Conservation (phyloP, 2,113 vertebrate genomes). For the Pedionomus torquatus region DNA sequence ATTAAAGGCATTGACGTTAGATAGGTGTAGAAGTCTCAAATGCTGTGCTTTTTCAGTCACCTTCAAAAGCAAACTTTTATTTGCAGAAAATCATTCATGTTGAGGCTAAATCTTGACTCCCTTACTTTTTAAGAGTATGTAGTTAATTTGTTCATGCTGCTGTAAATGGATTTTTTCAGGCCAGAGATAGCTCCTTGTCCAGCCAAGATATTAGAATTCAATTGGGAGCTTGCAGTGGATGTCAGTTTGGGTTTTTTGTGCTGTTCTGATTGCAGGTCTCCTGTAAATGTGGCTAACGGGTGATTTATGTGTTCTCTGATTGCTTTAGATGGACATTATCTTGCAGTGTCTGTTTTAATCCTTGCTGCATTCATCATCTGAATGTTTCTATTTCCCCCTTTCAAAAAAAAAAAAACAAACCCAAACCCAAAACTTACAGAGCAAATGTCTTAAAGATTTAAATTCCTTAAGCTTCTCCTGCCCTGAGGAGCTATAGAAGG, state of each 20-base stretch:
- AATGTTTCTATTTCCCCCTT: not conserved
- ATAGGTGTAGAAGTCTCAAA: not conserved
- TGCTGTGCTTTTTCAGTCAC: not conserved
- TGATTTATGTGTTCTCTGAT: constrained; percentile 20
- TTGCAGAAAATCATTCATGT: not conserved
- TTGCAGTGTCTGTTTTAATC: constrained; percentile 26
- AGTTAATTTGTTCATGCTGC: not conserved
- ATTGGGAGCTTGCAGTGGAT: not conserved
- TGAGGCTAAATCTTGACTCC: not conserved
- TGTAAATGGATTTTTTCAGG: not conserved
- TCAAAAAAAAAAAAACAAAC: not conserved
- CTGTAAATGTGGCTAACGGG: not conserved
- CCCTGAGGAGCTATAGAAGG: not conserved
- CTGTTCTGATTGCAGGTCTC: not conserved
- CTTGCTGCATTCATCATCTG: constrained; percentile 3
- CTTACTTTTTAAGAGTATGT: not conserved
- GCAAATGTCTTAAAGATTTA: not conserved
- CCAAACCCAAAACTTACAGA: not conserved
- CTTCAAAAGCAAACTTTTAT: not conserved
- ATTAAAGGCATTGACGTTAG: not conserved
- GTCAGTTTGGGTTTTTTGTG: not conserved
- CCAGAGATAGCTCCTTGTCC: not conserved
- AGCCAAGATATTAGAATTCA: not conserved
- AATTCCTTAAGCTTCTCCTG: not conserved
- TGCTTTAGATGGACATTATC: not conserved